Base-by-base conservation (phyloP, 2,113 vertebrate genomes). In the Chloroceryle aenea region DNA sequence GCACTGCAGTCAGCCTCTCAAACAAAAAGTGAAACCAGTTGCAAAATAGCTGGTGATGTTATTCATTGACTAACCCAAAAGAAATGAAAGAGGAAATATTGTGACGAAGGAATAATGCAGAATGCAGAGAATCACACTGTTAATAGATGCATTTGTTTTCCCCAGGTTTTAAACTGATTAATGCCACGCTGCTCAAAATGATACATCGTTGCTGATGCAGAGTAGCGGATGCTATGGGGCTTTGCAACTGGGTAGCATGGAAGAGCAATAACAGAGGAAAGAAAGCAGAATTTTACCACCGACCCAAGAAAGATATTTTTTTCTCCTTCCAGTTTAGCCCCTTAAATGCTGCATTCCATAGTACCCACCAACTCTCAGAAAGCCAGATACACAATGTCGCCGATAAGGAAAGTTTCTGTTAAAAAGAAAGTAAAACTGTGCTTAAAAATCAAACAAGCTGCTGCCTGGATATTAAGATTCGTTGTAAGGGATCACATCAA, bases 21-120 rank as follows among this genome's bases (percentile, higher is more conserved):
- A 94, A 94, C 47, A 85, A 82, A 94, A 95, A 93, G 63, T 72
- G 93, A 95, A 95, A 96, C 88, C 48, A 43, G 27, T 66, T 68
- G 17, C 63, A 40, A 59, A 47, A 23, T 19, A 55, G 47, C 47
- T 84, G 67, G 5, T 69, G 68, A 17, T 36, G 18, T 23, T 82
- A 25, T 47, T 82, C 7, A 8, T 40, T 90, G 56, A n/a, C 45
- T 52, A 56, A 75, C 11, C 42, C 56, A 47, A 66, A 69, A 75
- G 14, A 85, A 92, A 62, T 32, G 2, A 68, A 76, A 77, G 85
- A 3, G 3, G 40, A 73, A 90, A 85, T 30, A 13, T 59, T 56
- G 45, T 40, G 12, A 22, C 6, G 16, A 81, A 42, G 18, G 23
- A 62, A 26, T 50, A 30, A 71, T 36, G 53, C 30, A 40, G 40